Conservation (phyloP, 1,140 invertebrate species). For the Medauroidea extradentata region DNA sequence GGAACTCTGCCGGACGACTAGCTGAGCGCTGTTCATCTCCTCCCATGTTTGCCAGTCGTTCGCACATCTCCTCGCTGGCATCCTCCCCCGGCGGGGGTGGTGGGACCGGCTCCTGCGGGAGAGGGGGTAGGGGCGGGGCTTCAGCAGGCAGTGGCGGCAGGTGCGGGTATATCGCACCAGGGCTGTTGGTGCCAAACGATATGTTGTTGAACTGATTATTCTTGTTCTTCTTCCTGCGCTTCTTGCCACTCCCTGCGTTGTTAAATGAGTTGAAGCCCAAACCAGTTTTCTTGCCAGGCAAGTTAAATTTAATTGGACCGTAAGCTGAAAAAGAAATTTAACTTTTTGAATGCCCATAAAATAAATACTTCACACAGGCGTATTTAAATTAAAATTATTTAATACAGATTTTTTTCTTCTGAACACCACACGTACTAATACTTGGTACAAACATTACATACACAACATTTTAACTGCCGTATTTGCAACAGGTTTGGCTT, state of each 20-base stretch:
- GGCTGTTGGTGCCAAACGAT: conserved; percentile 44
- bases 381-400: too few relatives aligned
- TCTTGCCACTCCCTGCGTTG: conserved; percentile 59
- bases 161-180: conserved; percentile 42
- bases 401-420: too few relatives aligned
- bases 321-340: conserved; percentile 37
- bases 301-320: conserved; percentile 51
- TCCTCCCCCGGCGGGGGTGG: conserved; percentile 10
- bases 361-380: too few relatives aligned
- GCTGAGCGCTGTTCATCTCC: background rate
- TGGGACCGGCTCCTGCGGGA: conserved; percentile 13
- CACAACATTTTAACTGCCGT: too few relatives aligned
- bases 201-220: conserved; percentile 53
- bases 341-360: conserved; percentile 18
- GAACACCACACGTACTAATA: too few relatives aligned
- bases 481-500: too few relatives aligned
- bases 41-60: background rate
- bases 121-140: conserved; percentile 21
- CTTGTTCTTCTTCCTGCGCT: conserved; percentile 69
- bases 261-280: conserved; percentile 33
- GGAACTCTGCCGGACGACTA: conserved; percentile 23
- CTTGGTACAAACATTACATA: too few relatives aligned
- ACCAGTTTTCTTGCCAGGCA: conserved; percentile 52
- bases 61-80: background rate
- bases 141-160: conserved; percentile 37